Evolutionary conservation across 2,797 vertebrate genomes (phyloP).

Genomic region (Lagocephalus sceleratus): DNA sequence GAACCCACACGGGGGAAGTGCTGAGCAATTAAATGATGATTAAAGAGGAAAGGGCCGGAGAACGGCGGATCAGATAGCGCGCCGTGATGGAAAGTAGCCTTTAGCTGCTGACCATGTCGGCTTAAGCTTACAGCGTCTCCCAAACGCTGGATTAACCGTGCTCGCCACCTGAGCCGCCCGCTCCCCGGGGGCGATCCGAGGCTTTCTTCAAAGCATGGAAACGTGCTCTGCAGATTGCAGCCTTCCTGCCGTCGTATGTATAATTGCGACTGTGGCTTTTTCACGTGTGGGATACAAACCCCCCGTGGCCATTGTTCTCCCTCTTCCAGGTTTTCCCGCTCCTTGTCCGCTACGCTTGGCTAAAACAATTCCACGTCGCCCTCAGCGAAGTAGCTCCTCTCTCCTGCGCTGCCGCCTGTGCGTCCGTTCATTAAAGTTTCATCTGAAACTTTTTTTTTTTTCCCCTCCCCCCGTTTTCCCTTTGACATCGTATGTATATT

Average conservation of each 20-base stretch:
- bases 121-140: slow-evolving; percentile 50
- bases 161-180: slow-evolving; percentile 59
- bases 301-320: slow-evolving; percentile 62
- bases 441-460: slow-evolving; percentile 62
- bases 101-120: slow-evolving; percentile 45
- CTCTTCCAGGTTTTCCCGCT: slow-evolving; percentile 64
- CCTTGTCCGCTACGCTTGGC: slow-evolving; percentile 63
- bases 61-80: slow-evolving; percentile 33
- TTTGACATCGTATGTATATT: slow-evolving; percentile 78
- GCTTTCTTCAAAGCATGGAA: slow-evolving; percentile 63
- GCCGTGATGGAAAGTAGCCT: slow-evolving; percentile 44
- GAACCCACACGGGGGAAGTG: slow-evolving; percentile 10
- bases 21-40: slow-evolving; percentile 45
- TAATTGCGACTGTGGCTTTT: slow-evolving; percentile 64
- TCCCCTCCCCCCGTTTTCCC: slow-evolving; percentile 70
- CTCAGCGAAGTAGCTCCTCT: slow-evolving; percentile 63
- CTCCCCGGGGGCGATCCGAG: slow-evolving; percentile 55
- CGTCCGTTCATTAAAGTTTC: slow-evolving; percentile 75
- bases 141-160: slow-evolving; percentile 57
- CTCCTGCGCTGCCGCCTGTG: slow-evolving; percentile 44
- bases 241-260: slow-evolving; percentile 61
- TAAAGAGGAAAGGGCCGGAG: slow-evolving; percentile 45
- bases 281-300: slow-evolving; percentile 64
- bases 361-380: slow-evolving; percentile 75
- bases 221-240: slow-evolving; percentile 62